These are phyloP conservation scores for Neria commutata DNA, from an alignment of 2,888 invertebrate species.

Conservation along the genomic window DNA sequence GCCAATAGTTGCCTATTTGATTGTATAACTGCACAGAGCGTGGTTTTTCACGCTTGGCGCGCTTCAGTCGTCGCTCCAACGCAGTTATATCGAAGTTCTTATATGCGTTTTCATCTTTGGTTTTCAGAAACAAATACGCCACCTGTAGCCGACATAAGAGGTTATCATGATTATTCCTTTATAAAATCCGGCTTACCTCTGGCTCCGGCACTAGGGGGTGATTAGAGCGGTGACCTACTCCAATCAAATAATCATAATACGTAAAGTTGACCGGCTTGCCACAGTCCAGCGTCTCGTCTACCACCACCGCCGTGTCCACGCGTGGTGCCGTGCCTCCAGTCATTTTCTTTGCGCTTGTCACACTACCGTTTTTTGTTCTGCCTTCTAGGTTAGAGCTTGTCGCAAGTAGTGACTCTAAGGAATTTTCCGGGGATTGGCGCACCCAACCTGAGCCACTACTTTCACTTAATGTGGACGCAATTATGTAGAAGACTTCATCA, in stretches of 20 bases:
- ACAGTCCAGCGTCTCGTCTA: slow-evolving; percentile 76
- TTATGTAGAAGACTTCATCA: slow-evolving; percentile 77
- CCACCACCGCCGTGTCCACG: slow-evolving; percentile 23
- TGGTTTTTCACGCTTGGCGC: slow-evolving; percentile 82
- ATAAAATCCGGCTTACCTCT: slow-evolving; percentile 60
- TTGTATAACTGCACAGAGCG: slow-evolving; percentile 85
- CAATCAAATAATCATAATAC: slow-evolving; percentile 86
- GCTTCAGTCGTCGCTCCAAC: slow-evolving; percentile 75
- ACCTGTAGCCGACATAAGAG: slow-evolving; percentile 61
- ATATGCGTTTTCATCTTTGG: slow-evolving; percentile 64
- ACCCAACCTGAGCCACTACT: slow-evolving; percentile 25
- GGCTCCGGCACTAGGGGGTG: slow-evolving; percentile 88
- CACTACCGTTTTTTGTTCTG: slow-evolving; percentile 21
- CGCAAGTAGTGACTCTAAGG: slow-evolving; percentile 20
- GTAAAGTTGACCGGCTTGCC: slow-evolving; percentile 87
- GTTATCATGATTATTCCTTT: neutral
- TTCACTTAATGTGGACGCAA: slow-evolving; percentile 66
- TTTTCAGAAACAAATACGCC: slow-evolving; percentile 74
- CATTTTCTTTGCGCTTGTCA: too few species aligned
- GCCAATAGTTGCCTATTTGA: slow-evolving; percentile 91
- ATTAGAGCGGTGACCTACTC: slow-evolving; percentile 80
- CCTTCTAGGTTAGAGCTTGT: neutral
- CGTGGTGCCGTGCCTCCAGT: too few species aligned
- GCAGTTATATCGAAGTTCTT: slow-evolving; percentile 77
- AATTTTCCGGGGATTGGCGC: slow-evolving; percentile 30